These are phyloP conservation scores for Myrmophylax atrothorax DNA, from an alignment of 2,113 vertebrate species.

Conservation along the genomic window DNA sequence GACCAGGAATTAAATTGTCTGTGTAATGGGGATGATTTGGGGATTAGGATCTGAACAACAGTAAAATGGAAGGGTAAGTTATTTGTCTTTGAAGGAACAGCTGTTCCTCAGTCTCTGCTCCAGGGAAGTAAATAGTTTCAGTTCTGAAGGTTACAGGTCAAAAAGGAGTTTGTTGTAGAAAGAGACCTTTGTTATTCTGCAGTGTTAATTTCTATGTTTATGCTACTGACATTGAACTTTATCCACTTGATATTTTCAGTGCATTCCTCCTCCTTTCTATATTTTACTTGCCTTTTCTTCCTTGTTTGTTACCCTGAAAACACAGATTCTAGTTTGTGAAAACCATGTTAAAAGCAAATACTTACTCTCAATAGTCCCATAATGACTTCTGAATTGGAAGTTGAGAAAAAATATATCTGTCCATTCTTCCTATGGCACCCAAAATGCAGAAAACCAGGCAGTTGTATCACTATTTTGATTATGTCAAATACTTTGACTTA, in stretches of 20 bases:
- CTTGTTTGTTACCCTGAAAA: background rate
- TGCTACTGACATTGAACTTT: background rate
- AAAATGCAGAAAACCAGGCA: background rate
- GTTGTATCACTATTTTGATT: background rate
- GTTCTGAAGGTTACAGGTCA: background rate
- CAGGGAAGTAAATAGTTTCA: background rate
- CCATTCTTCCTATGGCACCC: background rate
- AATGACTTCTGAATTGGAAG: background rate
- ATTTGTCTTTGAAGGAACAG: background rate
- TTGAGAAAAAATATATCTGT: background rate
- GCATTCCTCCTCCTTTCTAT: background rate
- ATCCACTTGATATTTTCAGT: background rate
- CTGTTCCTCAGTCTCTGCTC: background rate
- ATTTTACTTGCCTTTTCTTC: background rate
- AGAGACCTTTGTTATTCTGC: background rate
- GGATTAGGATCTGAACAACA: background rate
- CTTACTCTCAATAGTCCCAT: background rate
- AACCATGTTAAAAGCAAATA: background rate
- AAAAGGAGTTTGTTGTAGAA: background rate
- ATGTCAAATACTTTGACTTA: background rate
- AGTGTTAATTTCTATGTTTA: background rate
- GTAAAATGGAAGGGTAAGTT: background rate
- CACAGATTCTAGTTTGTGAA: background rate
- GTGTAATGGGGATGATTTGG: background rate
- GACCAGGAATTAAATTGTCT: background rate